These are phyloP conservation scores for Adrianichthys oophorus DNA, from an alignment of 2,797 vertebrate species.

Conservation along the genomic window DNA sequence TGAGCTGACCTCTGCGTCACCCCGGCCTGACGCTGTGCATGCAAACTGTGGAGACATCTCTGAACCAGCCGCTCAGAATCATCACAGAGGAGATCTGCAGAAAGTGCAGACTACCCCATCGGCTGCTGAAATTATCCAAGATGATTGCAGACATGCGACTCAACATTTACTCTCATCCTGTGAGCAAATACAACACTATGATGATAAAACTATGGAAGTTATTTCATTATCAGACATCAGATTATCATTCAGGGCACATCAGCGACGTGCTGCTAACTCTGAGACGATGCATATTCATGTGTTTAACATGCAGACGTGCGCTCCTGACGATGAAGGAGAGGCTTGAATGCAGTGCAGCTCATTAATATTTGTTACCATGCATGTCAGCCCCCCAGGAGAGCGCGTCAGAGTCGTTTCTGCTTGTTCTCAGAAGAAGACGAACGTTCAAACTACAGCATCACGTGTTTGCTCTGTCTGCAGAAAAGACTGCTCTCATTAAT, in stretches of 20 bases:
- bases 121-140: too few relatives aligned
- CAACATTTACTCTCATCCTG: constrained; percentile 20
- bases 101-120: too few relatives aligned
- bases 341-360: constrained; percentile 69
- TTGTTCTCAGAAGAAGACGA: constrained; percentile 35
- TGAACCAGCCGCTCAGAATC: too few relatives aligned
- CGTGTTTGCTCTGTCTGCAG: too few relatives aligned
- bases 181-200: constrained; percentile 21
- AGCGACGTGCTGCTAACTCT: constrained; percentile 66
- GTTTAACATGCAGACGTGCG: constrained; percentile 82
- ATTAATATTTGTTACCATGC: constrained; percentile 75
- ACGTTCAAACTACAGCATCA: too few relatives aligned
- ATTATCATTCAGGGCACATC: constrained; percentile 81
- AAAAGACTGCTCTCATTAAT: too few relatives aligned
- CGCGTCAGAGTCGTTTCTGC: constrained; percentile 7
- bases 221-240: constrained; percentile 37
- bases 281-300: constrained; percentile 84
- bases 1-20: constrained; percentile 53
- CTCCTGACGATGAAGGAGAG: constrained; percentile 69
- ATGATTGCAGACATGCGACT: constrained; percentile 11
- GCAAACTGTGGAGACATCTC: constrained; percentile 1
- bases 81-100: too few relatives aligned
- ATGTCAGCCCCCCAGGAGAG: constrained; percentile 62
- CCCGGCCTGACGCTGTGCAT: constrained; percentile 34
- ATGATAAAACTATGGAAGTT: constrained; percentile 7